A percentile compares a stretch with the other conserved stretches of the same genome.
phyloP scores from a whole-genome alignment of 2,888 invertebrate species.

The Digitonthophagus gazella region DNA sequence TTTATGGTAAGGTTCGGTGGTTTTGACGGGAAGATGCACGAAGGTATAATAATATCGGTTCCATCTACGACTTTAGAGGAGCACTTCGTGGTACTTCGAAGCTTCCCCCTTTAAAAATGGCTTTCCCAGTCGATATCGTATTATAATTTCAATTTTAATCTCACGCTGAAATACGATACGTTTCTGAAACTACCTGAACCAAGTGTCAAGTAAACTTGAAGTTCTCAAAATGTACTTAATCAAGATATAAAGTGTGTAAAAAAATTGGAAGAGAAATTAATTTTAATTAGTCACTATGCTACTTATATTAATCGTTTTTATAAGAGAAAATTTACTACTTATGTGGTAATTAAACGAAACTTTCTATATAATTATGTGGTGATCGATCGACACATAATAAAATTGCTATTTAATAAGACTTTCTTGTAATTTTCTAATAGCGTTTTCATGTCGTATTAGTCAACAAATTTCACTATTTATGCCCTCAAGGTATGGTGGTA shows the following conservation, averaged over 20 bases:
- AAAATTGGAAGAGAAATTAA: no score
- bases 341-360: no score
- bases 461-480: not conserved
- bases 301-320: no score
- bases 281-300: no score
- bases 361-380: no score
- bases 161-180: not conserved
- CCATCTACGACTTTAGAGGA: not conserved
- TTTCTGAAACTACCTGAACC: not conserved
- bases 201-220: not conserved
- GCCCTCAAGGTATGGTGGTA: no score
- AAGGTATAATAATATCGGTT: not conserved
- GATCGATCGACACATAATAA: no score
- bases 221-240: not conserved
- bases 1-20: not conserved
- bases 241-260: no score
- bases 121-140: not conserved
- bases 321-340: no score
- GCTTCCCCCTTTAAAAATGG: not conserved
- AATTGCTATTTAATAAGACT: not conserved
- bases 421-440: not conserved
- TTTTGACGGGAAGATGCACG: not conserved
- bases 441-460: not conserved
- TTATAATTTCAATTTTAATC: not conserved
- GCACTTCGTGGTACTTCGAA: not conserved